Evolutionary conservation across 2,113 vertebrate species (phyloP).

Genomic region (Ginglymostoma cirratum): DNA sequence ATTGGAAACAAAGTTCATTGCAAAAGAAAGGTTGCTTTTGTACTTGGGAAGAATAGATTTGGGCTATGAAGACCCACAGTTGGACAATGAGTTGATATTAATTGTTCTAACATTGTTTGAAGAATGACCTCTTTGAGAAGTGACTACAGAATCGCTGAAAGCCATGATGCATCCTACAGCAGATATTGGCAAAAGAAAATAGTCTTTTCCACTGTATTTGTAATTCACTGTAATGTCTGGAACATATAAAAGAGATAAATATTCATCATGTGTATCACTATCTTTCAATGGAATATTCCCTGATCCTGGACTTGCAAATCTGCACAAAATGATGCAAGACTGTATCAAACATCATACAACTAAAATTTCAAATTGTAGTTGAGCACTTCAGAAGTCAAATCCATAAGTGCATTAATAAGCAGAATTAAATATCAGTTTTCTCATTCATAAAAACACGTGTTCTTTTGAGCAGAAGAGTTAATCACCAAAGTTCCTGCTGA

Average conservation of each 20-base stretch:
- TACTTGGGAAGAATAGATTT: neutral
- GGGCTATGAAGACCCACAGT: neutral
- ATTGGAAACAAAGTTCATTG: neutral
- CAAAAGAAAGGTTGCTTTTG: neutral
- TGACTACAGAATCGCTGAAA: neutral
- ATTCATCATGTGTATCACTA: neutral
- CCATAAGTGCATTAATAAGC: neutral
- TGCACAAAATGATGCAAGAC: neutral
- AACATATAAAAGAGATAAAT: neutral
- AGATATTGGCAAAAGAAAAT: neutral
- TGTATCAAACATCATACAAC: neutral
- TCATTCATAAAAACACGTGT: neutral
- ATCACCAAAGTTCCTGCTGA: neutral
- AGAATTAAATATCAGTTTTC: neutral
- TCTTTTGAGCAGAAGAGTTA: neutral
- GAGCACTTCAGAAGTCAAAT: neutral
- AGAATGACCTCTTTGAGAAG: neutral
- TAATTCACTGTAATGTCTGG: neutral
- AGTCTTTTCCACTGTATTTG: neutral
- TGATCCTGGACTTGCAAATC: neutral
- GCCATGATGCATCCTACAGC: neutral
- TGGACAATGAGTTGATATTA: neutral
- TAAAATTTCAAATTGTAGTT: neutral
- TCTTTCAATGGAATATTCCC: no score
- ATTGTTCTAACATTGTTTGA: neutral